Conservation (phyloP, 2,797 vertebrate genomes). For the Strix occidentalis region DNA sequence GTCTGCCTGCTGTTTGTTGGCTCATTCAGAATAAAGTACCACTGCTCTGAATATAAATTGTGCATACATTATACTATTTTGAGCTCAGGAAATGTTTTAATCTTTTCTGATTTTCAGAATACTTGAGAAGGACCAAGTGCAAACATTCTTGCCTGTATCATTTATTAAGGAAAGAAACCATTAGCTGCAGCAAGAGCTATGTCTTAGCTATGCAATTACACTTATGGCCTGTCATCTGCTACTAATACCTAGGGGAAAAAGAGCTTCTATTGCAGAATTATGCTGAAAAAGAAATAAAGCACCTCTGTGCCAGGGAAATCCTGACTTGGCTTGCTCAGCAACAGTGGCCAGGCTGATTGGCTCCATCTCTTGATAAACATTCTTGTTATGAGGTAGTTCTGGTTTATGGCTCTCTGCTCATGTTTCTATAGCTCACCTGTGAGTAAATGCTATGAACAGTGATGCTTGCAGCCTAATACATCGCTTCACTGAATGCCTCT, state of each 20-base stretch:
- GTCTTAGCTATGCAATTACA: not conserved
- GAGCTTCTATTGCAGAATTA: conserved; percentile 5
- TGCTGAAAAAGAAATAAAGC: not conserved
- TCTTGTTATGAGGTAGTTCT: not conserved
- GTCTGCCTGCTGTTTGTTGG: not conserved
- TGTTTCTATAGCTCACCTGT: not conserved
- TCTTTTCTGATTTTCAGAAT: not conserved
- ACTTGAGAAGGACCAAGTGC: not conserved
- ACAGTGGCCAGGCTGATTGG: not conserved
- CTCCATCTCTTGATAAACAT: not conserved
- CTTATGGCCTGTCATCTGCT: not conserved
- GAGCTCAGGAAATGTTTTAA: not conserved
- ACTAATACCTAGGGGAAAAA: not conserved
- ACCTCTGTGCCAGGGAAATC: not conserved
- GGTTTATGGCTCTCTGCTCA: not conserved
- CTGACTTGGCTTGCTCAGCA: not conserved
- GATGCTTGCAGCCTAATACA: not conserved
- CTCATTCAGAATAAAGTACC: not conserved
- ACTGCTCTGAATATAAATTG: not conserved
- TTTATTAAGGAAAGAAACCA: not conserved
- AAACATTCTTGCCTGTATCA: conserved; percentile 9
- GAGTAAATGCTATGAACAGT: accelerated
- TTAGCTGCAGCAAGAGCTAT: not conserved
- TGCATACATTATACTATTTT: not conserved
- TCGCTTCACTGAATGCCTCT: not conserved